phyloP scores from a whole-genome alignment of 1,140 invertebrate species.

The Triops cancriformis region DNA sequence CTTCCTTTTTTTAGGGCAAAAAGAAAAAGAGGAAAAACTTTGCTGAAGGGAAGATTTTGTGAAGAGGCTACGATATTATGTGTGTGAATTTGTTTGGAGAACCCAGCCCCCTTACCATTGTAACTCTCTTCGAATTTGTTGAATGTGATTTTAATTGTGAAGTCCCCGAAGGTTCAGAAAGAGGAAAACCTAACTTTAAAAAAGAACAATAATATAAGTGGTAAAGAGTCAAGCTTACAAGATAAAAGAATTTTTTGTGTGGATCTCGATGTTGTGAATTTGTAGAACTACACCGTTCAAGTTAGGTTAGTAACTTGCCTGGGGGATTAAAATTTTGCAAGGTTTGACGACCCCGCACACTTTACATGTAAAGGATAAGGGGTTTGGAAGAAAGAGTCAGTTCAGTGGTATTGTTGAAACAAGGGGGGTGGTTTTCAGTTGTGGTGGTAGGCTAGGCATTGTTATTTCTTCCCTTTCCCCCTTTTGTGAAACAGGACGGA shows the following conservation, averaged over 20 bases:
- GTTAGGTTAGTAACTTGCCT: background rate
- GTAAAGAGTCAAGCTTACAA: constrained; percentile 10
- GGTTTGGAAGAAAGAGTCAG: background rate
- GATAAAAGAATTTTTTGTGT: background rate
- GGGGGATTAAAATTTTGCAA: too few relatives aligned
- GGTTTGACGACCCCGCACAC: too few relatives aligned
- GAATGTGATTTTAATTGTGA: background rate
- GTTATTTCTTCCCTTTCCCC: too few relatives aligned
- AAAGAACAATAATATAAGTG: background rate
- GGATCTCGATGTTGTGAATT: background rate
- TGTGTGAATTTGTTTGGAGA: background rate
- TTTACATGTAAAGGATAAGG: too few relatives aligned
- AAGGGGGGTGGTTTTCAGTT: background rate
- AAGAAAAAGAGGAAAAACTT: background rate
- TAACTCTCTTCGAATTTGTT: background rate
- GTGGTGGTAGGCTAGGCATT: background rate
- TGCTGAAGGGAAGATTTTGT: background rate
- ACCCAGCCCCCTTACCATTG: background rate
- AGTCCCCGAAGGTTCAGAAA: background rate
- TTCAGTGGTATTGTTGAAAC: background rate
- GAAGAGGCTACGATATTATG: constrained; percentile 6
- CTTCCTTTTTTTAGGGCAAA: background rate
- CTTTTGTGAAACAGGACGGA: background rate
- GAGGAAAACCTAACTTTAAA: background rate
- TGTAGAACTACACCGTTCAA: background rate